These are phyloP conservation scores for Aphelinus atriplicis DNA, from an alignment of 1,140 invertebrate species.

Conservation along the genomic window DNA sequence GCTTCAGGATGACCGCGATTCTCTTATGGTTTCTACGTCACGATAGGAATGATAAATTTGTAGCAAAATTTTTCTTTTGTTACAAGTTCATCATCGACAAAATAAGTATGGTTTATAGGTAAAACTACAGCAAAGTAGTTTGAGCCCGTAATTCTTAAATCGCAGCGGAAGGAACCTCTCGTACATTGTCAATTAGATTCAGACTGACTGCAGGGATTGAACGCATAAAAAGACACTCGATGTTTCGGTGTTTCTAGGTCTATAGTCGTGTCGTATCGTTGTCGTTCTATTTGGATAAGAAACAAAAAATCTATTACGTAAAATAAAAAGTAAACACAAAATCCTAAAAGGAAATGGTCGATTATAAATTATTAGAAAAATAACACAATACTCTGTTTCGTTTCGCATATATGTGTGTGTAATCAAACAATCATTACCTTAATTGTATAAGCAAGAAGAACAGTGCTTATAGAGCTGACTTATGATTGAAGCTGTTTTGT, in stretches of 20 bases:
- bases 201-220: slow-evolving; percentile 67
- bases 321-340: slow-evolving; percentile 2
- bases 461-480: slow-evolving; percentile 3
- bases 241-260: slow-evolving; percentile 40
- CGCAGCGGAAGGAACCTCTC: slow-evolving; percentile 50
- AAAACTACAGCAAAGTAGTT: slow-evolving; percentile 29
- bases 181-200: slow-evolving; percentile 68
- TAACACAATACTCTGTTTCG: slow-evolving; percentile 1
- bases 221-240: slow-evolving; percentile 50
- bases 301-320: not conserved
- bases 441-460: not conserved
- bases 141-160: slow-evolving; percentile 34
- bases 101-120: slow-evolving; percentile 10
- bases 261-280: slow-evolving; percentile 25
- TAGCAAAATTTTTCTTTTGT: not conserved
- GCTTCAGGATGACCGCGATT: slow-evolving; percentile 18
- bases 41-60: slow-evolving; percentile 12
- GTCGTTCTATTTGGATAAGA: slow-evolving; percentile 26
- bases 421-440: slow-evolving; percentile 23
- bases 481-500: not conserved
- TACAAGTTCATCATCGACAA: too few species aligned
- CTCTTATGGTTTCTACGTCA: slow-evolving; percentile 11
- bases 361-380: slow-evolving; percentile 1
- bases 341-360: slow-evolving; percentile 6
- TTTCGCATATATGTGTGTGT: slow-evolving; percentile 18